Base-by-base conservation (phyloP, 1,140 invertebrate genomes). In the Zaprionus tsacasi region DNA sequence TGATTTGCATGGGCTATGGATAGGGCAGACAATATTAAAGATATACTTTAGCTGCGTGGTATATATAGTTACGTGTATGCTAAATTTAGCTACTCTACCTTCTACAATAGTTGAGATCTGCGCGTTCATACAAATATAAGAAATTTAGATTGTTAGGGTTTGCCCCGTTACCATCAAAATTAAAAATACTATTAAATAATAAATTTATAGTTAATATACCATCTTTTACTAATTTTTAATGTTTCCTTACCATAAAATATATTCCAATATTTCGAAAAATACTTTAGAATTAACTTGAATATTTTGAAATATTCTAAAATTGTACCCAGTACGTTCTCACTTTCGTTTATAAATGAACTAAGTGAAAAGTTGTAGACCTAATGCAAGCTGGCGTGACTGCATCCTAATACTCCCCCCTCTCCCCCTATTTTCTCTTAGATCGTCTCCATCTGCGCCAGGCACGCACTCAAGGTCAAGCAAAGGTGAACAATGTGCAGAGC, bases 401-500 rank as follows among this genome's bases (percentile, higher is more conserved):
- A 69, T 55, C 43, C 21, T 61, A 5, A 30, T 21, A 30, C 35
- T 25, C 15, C 64, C 21, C 56, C 25, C 15, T 36, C 56, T 15
- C 36, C 43, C 56, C 50, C 36, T 59, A 57, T 56, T 54, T 48
- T 8, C 35, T 8, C 27, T 38, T 43, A n/a, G 40, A 45, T 45
- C n/a, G 6, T 6, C 40, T 45, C 52, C 64, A 69, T 57, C 71
- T 72, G 69, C 61, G 63, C 54, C 43, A 72, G 83, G 83, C 85
- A 83, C 75, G 78, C 81, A 74, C 72, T 83, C 55, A 76, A 89
- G 81, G 85, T 89, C 85, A 89, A 54, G 68, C 72, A 81, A 89
- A 89, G 86, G 85, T 89, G 85, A 89, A 82, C 70, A 72, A 89
- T 89, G 72, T 79, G 81, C 75, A 73, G 69, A 61, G 55, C 78